A percentile compares a stretch with the other conserved stretches of the same genome.
Conservation (phyloP, 2,797 vertebrate species). For the Enoplosus armatus region DNA sequence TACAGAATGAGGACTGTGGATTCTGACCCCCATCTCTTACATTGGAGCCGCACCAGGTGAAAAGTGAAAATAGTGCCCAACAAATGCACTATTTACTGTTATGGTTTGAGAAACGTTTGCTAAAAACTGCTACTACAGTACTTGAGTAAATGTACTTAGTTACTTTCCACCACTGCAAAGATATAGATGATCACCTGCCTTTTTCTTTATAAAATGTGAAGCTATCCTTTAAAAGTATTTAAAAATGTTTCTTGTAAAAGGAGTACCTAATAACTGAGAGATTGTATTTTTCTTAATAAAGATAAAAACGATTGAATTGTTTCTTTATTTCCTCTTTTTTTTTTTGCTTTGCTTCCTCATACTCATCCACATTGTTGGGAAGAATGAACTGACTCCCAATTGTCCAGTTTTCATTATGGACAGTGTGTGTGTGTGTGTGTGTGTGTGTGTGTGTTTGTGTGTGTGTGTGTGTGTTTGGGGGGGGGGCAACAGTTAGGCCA, state of each 20-base stretch:
- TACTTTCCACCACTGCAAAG: not conserved
- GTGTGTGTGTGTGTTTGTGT: no score
- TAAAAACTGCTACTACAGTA: no score
- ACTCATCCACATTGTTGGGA: not conserved
- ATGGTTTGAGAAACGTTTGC: no score
- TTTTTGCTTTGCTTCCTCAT: not conserved
- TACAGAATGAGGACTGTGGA: not conserved
- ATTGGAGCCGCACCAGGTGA: no score
- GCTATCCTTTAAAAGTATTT: not conserved
- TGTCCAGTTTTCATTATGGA: not conserved
- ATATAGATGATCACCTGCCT: not conserved
- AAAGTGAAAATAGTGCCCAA: no score
- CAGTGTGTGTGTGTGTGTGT: not conserved
- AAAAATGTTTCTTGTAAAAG: not conserved
- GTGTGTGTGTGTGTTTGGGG: not conserved
- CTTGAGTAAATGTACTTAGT: not conserved
- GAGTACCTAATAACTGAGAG: not conserved
- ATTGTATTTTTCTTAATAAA: not conserved
- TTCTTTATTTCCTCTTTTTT: not conserved
- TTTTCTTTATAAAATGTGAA: not conserved
- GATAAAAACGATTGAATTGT: not conserved
- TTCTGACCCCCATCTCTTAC: not conserved
- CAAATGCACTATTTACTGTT: no score
- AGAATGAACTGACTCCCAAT: not conserved
- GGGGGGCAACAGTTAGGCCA: not conserved